phyloP scores from a whole-genome alignment of 2,888 invertebrate species.

The Epinotia brunnichana region DNA sequence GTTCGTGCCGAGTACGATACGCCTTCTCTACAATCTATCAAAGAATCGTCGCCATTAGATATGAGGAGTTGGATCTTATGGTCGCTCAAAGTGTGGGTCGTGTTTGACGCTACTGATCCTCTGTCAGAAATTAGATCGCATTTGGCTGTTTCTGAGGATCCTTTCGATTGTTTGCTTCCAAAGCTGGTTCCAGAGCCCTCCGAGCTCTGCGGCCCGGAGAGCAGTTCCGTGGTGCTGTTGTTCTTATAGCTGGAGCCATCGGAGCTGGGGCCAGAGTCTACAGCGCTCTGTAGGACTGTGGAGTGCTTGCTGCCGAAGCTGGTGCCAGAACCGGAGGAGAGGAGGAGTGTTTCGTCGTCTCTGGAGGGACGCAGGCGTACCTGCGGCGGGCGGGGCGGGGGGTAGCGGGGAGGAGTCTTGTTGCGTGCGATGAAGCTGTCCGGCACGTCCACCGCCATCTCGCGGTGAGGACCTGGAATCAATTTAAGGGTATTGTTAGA shows the following conservation, averaged over 20 bases:
- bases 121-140: slow-evolving; percentile 71
- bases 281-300: slow-evolving; percentile 69
- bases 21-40: slow-evolving; percentile 76
- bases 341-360: slow-evolving; percentile 80
- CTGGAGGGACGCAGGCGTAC: slow-evolving; percentile 79
- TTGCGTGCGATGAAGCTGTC: slow-evolving; percentile 95
- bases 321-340: slow-evolving; percentile 75
- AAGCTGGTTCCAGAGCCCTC: slow-evolving; percentile 74
- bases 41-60: slow-evolving; percentile 77
- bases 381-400: slow-evolving; percentile 90
- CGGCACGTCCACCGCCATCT: slow-evolving; percentile 99
- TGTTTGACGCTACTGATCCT: slow-evolving; percentile 68
- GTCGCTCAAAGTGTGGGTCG: slow-evolving; percentile 69
- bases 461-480: slow-evolving; percentile 93
- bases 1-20: slow-evolving; percentile 79
- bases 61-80: slow-evolving; percentile 78
- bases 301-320: slow-evolving; percentile 78
- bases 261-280: slow-evolving; percentile 71
- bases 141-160: slow-evolving; percentile 76
- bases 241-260: slow-evolving; percentile 76
- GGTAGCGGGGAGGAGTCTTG: slow-evolving; percentile 96
- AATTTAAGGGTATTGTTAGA: slow-evolving; percentile 35
- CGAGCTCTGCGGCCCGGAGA: slow-evolving; percentile 76
- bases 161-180: slow-evolving; percentile 77
- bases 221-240: slow-evolving; percentile 70